phyloP scores from a whole-genome alignment of 2,888 invertebrate genomes.

The Orgyia antiqua region DNA sequence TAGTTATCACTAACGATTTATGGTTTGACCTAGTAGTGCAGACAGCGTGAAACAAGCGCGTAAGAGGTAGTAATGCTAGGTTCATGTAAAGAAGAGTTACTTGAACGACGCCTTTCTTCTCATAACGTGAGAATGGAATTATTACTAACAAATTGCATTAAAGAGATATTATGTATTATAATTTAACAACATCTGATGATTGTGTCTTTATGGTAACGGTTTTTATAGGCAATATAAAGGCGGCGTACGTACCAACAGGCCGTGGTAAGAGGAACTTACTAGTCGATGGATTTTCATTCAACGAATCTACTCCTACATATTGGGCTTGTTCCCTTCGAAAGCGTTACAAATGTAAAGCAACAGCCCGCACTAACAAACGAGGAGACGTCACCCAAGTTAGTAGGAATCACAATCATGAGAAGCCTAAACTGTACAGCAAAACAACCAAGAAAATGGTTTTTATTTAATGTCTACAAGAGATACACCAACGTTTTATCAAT shows the following conservation, averaged over 20 bases:
- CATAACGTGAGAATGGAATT: no score
- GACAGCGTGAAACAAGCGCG: no score
- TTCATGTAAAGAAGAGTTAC: no score
- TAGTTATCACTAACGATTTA: no score
- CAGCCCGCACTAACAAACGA: slow-evolving; percentile 49
- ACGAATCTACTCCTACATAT: slow-evolving; percentile 31
- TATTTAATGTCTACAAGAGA: slow-evolving; percentile 17
- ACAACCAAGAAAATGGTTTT: slow-evolving; percentile 44
- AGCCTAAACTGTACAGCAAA: slow-evolving; percentile 49
- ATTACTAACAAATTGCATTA: no score
- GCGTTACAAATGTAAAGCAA: slow-evolving; percentile 35
- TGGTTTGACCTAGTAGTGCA: no score
- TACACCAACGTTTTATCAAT: not conserved
- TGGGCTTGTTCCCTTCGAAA: slow-evolving; percentile 51
- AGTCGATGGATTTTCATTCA: slow-evolving; percentile 52
- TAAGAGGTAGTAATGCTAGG: no score
- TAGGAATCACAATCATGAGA: slow-evolving; percentile 51
- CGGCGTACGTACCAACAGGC: slow-evolving; percentile 54
- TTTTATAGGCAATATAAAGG: slow-evolving; percentile 40
- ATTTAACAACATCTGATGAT: no score
- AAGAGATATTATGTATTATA: no score
- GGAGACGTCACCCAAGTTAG: slow-evolving; percentile 42
- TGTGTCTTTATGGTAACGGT: not conserved
- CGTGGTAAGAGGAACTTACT: slow-evolving; percentile 48
- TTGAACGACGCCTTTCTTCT: no score